phyloP scores from a whole-genome alignment of 1,140 invertebrate genomes.

The Gerris buenoi region DNA sequence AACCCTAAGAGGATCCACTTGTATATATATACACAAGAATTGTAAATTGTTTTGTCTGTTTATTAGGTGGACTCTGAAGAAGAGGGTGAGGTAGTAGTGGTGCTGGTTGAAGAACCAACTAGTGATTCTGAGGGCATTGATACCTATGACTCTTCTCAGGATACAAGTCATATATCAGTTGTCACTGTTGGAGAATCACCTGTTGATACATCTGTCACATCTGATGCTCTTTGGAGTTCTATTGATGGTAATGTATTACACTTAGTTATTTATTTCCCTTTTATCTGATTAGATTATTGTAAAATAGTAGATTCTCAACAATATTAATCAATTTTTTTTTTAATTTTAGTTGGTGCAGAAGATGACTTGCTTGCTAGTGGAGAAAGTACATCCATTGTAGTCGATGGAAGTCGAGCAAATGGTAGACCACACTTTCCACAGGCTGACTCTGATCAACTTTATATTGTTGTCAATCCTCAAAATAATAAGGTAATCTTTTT shows the following conservation, averaged over 20 bases:
- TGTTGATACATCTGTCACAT: conserved; percentile 10
- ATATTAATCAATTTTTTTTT: neutral
- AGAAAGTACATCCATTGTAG: neutral
- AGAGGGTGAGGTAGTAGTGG: conserved; percentile 21
- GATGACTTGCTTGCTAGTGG: neutral
- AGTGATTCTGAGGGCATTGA: conserved; percentile 4
- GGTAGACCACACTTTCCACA: conserved; percentile 15
- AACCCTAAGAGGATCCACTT: too few relatives aligned
- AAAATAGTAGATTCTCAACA: neutral
- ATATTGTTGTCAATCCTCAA: conserved; percentile 25
- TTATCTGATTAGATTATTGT: neutral
- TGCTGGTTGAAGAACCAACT: neutral
- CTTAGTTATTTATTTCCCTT: neutral
- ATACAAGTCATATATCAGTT: conserved; percentile 76
- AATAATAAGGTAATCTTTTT: conserved; percentile 27
- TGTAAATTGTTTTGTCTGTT: conserved; percentile 44
- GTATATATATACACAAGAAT: too few relatives aligned
- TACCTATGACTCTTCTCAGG: conserved; percentile 22
- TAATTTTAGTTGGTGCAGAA: neutral
- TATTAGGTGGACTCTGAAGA: conserved; percentile 17
- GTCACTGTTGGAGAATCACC: conserved; percentile 67
- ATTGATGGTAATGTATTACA: conserved; percentile 13
- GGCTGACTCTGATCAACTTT: conserved; percentile 22
- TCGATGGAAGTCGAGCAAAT: conserved; percentile 8
- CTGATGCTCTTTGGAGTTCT: conserved; percentile 16